These are phyloP conservation scores for Epinephelus cyanopodus DNA, from an alignment of 2,113 vertebrate species.

Conservation along the genomic window DNA sequence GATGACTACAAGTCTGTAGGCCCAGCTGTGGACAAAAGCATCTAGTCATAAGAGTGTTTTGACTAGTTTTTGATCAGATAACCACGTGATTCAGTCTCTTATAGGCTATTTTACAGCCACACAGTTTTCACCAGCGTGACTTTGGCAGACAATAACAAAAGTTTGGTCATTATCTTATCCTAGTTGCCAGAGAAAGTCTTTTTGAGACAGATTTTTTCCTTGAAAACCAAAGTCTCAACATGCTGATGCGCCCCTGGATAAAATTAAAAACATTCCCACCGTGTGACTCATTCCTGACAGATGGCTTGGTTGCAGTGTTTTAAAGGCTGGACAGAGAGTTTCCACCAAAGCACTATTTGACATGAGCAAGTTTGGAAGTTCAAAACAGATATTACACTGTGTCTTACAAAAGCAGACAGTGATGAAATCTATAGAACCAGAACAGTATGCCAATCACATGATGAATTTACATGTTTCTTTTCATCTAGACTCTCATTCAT, in stretches of 20 bases:
- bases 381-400: not conserved
- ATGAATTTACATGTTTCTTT: too few relatives aligned
- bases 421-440: not conserved
- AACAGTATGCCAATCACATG: not conserved
- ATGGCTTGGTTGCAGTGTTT: not conserved
- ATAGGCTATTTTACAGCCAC: not conserved
- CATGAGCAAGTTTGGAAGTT: not conserved
- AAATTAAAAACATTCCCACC: not conserved
- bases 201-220: not conserved
- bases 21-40: not conserved
- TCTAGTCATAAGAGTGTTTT: slow-evolving; percentile 37
- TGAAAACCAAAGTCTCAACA: slow-evolving; percentile 10
- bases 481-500: too few relatives aligned
- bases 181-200: not conserved
- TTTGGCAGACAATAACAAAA: slow-evolving; percentile 22
- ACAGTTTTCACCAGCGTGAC: slow-evolving; percentile 7
- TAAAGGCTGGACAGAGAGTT: not conserved
- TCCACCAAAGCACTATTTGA: not conserved
- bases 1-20: not conserved
- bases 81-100: not conserved
- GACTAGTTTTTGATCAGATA: slow-evolving; percentile 56
- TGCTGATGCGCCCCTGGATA: not conserved
- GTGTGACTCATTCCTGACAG: slow-evolving; percentile 38
- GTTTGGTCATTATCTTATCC: slow-evolving; percentile 29
- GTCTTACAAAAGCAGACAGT: not conserved